Evolutionary conservation across 64 coral and sea anemone species (phyloP).

Genomic region (Catalaphyllia jardinei): DNA sequence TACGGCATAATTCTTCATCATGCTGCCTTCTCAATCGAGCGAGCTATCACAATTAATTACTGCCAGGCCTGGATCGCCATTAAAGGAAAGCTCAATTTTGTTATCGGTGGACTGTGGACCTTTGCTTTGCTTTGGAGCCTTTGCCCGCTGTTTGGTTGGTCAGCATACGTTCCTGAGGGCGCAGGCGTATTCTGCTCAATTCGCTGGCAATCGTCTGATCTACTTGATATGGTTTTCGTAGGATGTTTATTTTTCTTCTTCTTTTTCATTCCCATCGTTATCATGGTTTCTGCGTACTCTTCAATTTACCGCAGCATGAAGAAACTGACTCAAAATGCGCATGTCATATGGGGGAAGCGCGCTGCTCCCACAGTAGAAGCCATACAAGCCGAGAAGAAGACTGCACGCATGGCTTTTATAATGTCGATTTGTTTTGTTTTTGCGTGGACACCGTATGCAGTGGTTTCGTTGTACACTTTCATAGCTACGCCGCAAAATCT

Average conservation of each 20-base stretch:
- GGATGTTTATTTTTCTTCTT: constrained; percentile 18
- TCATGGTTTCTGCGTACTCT: neutral
- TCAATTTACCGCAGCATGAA: constrained; percentile 7
- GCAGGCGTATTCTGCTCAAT: neutral
- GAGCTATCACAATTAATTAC: constrained; percentile 10
- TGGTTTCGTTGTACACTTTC: neutral
- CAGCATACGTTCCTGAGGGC: constrained; percentile 21
- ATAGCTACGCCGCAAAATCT: neutral
- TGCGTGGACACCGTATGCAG: constrained; percentile 25
- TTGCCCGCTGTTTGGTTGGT: constrained; percentile 38
- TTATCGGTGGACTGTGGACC: neutral
- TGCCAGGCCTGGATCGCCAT: neutral
- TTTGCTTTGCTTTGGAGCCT: constrained; percentile 21
- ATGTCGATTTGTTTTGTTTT: constrained; percentile 29
- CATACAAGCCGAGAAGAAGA: neutral
- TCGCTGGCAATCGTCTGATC: neutral
- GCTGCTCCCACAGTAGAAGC: constrained; percentile 6
- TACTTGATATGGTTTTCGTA: neutral
- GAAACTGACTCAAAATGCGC: constrained; percentile 37
- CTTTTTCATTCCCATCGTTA: constrained; percentile 8
- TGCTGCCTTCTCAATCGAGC: constrained; percentile 17
- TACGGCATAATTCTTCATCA: constrained; percentile 9
- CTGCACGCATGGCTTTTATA: neutral
- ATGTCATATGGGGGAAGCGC: constrained; percentile 11
- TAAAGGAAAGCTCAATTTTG: neutral